A percentile compares a stretch with the other conserved stretches of the same genome.
phyloP scores from a whole-genome alignment of 2,888 invertebrate species.

The Lithophane semibrunnea region DNA sequence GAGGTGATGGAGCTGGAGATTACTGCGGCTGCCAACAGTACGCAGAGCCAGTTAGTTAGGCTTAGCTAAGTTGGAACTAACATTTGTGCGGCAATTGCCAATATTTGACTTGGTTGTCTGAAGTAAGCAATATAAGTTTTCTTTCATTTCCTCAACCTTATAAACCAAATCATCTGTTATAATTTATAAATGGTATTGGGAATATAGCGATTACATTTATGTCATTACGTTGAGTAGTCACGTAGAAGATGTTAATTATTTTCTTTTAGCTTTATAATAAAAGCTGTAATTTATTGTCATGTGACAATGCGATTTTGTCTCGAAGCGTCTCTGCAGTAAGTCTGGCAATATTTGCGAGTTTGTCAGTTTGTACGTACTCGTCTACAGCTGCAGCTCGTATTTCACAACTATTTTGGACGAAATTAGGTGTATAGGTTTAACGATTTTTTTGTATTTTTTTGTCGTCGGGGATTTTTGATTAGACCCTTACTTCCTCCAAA shows the following conservation, averaged over 20 bases:
- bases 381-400: no score
- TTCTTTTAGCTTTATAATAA: background rate
- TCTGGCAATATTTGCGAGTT: no score
- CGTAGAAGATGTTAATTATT: constrained; percentile 10
- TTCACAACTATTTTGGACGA: no score
- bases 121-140: background rate
- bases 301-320: no score
- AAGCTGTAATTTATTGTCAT: constrained; percentile 1
- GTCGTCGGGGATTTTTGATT: no score
- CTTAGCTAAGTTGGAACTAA: constrained; percentile 29
- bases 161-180: constrained; percentile 9
- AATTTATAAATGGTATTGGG: constrained; percentile 7
- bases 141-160: background rate
- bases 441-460: no score
- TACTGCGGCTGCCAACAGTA: constrained; percentile 53
- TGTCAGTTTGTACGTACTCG: no score
- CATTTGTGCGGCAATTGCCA: background rate
- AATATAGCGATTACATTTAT: constrained; percentile 25
- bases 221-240: constrained; percentile 20
- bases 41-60: constrained; percentile 4
- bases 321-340: no score
- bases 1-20: constrained; percentile 50
- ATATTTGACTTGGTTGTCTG: constrained; percentile 1
- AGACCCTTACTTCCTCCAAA: no score
- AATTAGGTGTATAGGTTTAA: no score